Percentiles rank a stretch among this genome's conserved stretches.
Conservation (phyloP, 2,113 vertebrate genomes). For the Xenopus laevis region DNA sequence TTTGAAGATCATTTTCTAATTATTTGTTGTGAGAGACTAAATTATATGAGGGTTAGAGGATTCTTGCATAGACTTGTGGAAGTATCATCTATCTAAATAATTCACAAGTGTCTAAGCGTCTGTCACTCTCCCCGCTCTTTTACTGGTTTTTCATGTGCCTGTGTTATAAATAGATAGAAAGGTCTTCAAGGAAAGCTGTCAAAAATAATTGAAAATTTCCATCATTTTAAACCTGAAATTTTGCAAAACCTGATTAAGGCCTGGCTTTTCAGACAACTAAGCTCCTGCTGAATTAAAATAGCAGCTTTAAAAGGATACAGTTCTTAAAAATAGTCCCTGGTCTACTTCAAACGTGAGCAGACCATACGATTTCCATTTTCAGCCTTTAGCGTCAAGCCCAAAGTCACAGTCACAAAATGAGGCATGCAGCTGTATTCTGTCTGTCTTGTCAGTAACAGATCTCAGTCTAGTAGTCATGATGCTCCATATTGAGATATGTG, state of each 20-base stretch:
- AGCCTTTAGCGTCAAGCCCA: too few species aligned
- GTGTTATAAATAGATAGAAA: slow-evolving; percentile 26
- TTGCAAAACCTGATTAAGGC: slow-evolving; percentile 14
- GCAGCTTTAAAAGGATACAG: too few species aligned
- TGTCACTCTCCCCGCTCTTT: slow-evolving; percentile 1
- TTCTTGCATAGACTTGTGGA: neutral
- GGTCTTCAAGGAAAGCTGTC: slow-evolving; percentile 22
- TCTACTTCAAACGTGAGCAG: too few species aligned
- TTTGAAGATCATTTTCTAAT: slow-evolving; percentile 28
- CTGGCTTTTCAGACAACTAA: too few species aligned
- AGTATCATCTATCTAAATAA: slow-evolving; percentile 36
- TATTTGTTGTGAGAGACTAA: slow-evolving; percentile 7
- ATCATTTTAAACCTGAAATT: slow-evolving; percentile 7
- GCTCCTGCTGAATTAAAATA: too few species aligned
- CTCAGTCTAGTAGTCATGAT: too few species aligned
- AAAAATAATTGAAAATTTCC: slow-evolving; percentile 1
- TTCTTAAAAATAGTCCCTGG: too few species aligned
- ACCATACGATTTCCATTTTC: too few species aligned
- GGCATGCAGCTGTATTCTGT: too few species aligned
- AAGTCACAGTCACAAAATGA: too few species aligned
- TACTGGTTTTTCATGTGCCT: slow-evolving; percentile 1
- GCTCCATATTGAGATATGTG: too few species aligned
- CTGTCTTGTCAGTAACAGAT: too few species aligned
- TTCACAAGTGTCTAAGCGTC: slow-evolving; percentile 5
- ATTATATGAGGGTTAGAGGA: slow-evolving; percentile 14